phyloP scores from a whole-genome alignment of 2,113 vertebrate genomes.

The Embiotoca jacksoni region DNA sequence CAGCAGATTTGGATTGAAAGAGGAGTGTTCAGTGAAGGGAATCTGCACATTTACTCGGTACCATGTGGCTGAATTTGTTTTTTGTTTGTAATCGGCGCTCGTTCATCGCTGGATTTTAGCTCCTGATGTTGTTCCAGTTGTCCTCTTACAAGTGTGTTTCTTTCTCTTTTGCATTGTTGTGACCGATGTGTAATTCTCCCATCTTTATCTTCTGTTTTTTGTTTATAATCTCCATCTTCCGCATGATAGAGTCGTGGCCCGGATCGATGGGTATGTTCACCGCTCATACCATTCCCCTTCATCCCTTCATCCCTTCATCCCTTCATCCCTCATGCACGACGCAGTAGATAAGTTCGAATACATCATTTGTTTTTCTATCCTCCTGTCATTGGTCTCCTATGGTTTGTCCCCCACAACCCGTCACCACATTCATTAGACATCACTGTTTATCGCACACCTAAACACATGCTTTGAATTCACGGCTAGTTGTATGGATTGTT shows the following conservation, averaged over 20 bases:
- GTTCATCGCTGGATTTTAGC: slow-evolving; percentile 34
- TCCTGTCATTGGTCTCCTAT: not conserved
- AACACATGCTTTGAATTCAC: slow-evolving; percentile 39
- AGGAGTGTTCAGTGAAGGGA: not conserved
- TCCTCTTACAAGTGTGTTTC: slow-evolving; percentile 48
- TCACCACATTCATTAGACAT: slow-evolving; percentile 19
- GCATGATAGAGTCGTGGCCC: slow-evolving; percentile 84
- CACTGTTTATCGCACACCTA: slow-evolving; percentile 16
- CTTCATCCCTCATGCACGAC: slow-evolving; percentile 45
- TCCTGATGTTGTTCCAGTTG: slow-evolving; percentile 24
- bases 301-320: slow-evolving; percentile 1
- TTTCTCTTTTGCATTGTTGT: slow-evolving; percentile 37
- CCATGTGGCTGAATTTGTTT: not conserved
- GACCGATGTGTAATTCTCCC: slow-evolving; percentile 62
- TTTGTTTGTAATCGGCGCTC: not conserved
- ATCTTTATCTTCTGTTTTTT: slow-evolving; percentile 80
- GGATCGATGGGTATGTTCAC: slow-evolving; percentile 87
- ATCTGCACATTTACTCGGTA: slow-evolving; percentile 25
- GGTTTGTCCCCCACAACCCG: not conserved
- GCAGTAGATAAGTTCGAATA: slow-evolving; percentile 13
- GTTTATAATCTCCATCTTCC: slow-evolving; percentile 71
- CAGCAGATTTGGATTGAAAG: not conserved
- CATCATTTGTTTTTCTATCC: not conserved
- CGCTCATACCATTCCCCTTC: slow-evolving; percentile 58
- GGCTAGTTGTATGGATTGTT: slow-evolving; percentile 51